phyloP scores from a whole-genome alignment of 2,888 invertebrate genomes.

The Odontomyia ornata region DNA sequence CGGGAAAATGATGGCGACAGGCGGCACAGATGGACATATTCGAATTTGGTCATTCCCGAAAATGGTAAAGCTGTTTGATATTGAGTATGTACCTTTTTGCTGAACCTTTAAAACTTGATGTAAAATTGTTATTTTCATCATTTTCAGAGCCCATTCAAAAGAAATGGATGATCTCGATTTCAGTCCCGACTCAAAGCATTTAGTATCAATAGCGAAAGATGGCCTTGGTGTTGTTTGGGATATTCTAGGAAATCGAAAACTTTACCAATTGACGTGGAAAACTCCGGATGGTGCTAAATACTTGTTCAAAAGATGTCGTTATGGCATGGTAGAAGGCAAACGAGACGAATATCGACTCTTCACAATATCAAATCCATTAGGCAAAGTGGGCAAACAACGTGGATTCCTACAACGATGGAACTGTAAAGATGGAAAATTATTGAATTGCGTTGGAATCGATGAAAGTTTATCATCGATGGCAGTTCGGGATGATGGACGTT shows the following conservation, averaged over 20 bases:
- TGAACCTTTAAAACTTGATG: background rate
- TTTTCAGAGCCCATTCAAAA: conserved; percentile 75
- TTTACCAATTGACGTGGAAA: conserved; percentile 77
- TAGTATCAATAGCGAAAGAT: conserved; percentile 90
- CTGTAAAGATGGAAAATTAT: conserved; percentile 69
- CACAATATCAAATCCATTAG: conserved; percentile 82
- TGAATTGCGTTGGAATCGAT: conserved; percentile 69
- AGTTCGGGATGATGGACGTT: conserved; percentile 90
- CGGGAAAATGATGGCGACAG: conserved; percentile 86
- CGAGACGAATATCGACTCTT: conserved; percentile 74
- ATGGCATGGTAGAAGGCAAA: conserved; percentile 76
- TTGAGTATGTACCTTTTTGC: conserved; percentile 63
- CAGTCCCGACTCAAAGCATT: conserved; percentile 77
- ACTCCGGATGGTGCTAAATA: conserved; percentile 81
- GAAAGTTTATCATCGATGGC: conserved; percentile 87
- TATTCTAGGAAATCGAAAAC: conserved; percentile 71
- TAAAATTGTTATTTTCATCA: background rate
- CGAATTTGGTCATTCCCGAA: conserved; percentile 90
- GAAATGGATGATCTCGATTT: conserved; percentile 96
- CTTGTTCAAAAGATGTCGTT: conserved; percentile 83
- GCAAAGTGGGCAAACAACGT: conserved; percentile 73
- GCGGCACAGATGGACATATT: conserved; percentile 88
- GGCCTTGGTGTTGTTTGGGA: conserved; percentile 85
- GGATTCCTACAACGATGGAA: conserved; percentile 86
- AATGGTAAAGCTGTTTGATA: conserved; percentile 73